Evolutionary conservation across 2,113 vertebrate genomes (phyloP).

Genomic region (Megaptera novaeangliae): DNA sequence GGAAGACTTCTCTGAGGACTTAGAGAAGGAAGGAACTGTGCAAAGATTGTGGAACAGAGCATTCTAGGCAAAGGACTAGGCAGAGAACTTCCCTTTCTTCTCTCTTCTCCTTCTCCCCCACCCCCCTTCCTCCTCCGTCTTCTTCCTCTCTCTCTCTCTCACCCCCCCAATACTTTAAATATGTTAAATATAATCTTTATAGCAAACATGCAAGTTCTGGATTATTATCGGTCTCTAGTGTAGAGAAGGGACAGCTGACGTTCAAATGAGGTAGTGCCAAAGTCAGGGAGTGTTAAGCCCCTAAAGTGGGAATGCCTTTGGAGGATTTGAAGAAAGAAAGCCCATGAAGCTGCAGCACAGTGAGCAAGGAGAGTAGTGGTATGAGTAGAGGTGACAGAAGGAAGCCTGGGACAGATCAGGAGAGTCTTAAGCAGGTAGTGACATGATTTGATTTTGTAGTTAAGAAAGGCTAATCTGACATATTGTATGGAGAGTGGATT

Average conservation of each 20-base stretch:
- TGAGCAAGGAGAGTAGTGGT: accelerated
- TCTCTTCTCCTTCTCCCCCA: neutral
- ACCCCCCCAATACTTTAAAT: neutral
- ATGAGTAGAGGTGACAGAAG: accelerated
- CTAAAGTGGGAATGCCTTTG: neutral
- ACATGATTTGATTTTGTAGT: neutral
- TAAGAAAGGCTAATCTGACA: neutral
- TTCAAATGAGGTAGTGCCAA: neutral
- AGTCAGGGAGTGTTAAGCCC: neutral
- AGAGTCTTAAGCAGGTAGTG: neutral
- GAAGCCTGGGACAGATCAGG: neutral
- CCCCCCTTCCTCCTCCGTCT: neutral
- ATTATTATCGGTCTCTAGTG: neutral
- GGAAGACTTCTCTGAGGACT: neutral
- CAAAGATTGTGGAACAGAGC: neutral
- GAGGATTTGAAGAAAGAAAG: neutral
- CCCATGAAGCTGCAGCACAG: neutral
- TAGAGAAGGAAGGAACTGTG: neutral
- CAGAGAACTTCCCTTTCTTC: neutral
- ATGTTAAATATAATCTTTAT: neutral
- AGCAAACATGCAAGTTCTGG: neutral
- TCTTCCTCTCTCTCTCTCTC: neutral
- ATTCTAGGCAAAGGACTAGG: neutral
- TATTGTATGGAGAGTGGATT: neutral
- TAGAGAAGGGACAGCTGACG: neutral